phyloP scores from a whole-genome alignment of 1,140 invertebrate genomes.

The Oscheius sp. region DNA sequence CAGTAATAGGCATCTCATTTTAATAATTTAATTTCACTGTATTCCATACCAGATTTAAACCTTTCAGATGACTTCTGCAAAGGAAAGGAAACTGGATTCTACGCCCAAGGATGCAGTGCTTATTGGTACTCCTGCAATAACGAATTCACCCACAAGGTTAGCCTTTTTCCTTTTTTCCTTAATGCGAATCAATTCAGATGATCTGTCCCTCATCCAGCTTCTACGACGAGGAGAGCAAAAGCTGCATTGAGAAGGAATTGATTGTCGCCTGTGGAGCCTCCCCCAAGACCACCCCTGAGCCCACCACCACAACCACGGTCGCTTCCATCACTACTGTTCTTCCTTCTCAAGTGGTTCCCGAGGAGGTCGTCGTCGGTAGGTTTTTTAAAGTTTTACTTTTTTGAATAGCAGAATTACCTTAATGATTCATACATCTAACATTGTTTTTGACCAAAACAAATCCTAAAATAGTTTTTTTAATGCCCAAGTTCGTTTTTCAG shows the following conservation, averaged over 20 bases:
- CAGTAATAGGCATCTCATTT: too few relatives aligned
- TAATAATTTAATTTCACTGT: too few relatives aligned
- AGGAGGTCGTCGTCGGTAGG: too few relatives aligned
- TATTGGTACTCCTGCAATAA: neutral
- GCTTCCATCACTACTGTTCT: neutral
- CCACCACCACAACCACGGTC: neutral
- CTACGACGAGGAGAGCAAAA: neutral
- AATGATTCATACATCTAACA: too few relatives aligned
- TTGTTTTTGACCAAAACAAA: too few relatives aligned
- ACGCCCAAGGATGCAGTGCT: neutral
- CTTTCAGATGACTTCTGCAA: neutral
- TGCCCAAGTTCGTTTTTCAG: too few relatives aligned
- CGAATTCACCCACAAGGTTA: slow-evolving; percentile 8
- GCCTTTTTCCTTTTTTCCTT: neutral
- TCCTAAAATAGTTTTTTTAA: too few relatives aligned
- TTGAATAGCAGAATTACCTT: too few relatives aligned
- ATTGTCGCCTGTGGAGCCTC: slow-evolving; percentile 10
- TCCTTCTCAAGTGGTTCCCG: too few relatives aligned
- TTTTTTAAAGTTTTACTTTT: too few relatives aligned
- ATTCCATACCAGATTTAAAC: neutral
- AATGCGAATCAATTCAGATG: neutral
- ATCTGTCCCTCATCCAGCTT: neutral
- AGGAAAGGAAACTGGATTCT: neutral
- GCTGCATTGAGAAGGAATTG: neutral
- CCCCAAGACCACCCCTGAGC: neutral